Percentiles rank a stretch among this genome's conserved stretches.
These are phyloP conservation scores for Echinops telfairi DNA, from an alignment of 2,113 vertebrate genomes.

Conservation along the genomic window DNA sequence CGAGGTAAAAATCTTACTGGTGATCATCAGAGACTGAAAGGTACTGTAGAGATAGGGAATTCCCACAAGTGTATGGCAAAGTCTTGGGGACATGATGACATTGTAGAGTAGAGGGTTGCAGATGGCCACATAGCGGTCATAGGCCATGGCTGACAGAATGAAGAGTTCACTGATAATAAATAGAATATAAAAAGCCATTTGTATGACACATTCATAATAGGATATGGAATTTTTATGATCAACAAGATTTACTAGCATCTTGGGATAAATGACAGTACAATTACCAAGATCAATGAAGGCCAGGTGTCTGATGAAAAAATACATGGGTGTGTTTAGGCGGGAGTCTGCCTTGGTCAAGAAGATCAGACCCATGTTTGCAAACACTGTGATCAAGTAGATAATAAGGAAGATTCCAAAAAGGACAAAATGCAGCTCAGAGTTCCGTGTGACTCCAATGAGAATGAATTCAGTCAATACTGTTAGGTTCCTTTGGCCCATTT, in stretches of 20 bases:
- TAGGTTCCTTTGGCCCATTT: too few species aligned
- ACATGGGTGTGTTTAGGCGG: neutral
- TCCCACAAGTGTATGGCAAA: neutral
- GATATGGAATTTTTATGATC: neutral
- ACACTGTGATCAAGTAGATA: neutral
- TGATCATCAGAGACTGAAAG: neutral
- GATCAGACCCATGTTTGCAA: neutral
- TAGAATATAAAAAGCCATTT: neutral
- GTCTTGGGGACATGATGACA: neutral
- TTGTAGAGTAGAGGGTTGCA: slow-evolving; percentile 1
- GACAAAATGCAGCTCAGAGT: too few species aligned
- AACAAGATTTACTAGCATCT: neutral
- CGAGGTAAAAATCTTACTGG: slow-evolving; percentile 12
- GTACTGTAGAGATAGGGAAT: neutral
- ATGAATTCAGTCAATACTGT: too few species aligned
- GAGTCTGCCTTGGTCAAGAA: neutral
- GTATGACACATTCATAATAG: neutral
- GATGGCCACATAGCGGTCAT: slow-evolving; percentile 32
- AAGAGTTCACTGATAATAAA: slow-evolving; percentile 11
- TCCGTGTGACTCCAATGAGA: too few species aligned
- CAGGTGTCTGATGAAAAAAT: neutral
- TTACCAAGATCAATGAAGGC: slow-evolving; percentile 54
- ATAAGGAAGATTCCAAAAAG: neutral
- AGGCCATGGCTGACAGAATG: slow-evolving; percentile 1
- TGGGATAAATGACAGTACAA: neutral